Conservation (phyloP, 2,888 invertebrate species). For the Hyposoter didymator region DNA sequence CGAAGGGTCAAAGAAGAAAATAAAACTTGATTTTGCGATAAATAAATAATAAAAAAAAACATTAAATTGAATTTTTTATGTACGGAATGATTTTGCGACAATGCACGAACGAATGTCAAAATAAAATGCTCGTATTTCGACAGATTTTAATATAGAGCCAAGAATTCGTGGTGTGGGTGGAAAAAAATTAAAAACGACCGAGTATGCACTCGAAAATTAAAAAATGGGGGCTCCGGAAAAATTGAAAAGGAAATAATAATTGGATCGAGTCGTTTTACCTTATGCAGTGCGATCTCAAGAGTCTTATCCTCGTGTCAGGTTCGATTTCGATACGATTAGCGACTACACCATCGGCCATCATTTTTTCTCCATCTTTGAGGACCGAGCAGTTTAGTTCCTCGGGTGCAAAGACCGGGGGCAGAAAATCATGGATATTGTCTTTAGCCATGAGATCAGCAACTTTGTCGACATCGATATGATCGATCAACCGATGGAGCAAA, state of each 20-base stretch:
- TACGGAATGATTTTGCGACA: too few species aligned
- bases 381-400: slow-evolving; percentile 90
- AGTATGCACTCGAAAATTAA: not conserved
- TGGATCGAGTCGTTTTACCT: slow-evolving; percentile 70
- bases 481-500: slow-evolving; percentile 81
- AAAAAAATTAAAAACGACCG: too few species aligned
- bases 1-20: too few species aligned
- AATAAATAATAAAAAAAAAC: not conserved
- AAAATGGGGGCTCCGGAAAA: not conserved
- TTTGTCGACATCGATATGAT: slow-evolving; percentile 87
- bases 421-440: slow-evolving; percentile 92
- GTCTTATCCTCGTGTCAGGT: slow-evolving; percentile 87
- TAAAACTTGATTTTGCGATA: too few species aligned
- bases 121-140: too few species aligned
- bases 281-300: slow-evolving; percentile 84
- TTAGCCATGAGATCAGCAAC: slow-evolving; percentile 95
- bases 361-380: slow-evolving; percentile 89
- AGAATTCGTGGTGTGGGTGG: too few species aligned
- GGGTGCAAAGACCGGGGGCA: slow-evolving; percentile 92
- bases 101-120: too few species aligned
- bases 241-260: not conserved
- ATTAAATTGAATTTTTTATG: too few species aligned
- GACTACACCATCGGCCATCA: slow-evolving; percentile 87
- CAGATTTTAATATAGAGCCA: too few species aligned
- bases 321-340: slow-evolving; percentile 88